Base-by-base conservation (phyloP, 2,113 vertebrate genomes). In the Lepisosteus osseus region DNA sequence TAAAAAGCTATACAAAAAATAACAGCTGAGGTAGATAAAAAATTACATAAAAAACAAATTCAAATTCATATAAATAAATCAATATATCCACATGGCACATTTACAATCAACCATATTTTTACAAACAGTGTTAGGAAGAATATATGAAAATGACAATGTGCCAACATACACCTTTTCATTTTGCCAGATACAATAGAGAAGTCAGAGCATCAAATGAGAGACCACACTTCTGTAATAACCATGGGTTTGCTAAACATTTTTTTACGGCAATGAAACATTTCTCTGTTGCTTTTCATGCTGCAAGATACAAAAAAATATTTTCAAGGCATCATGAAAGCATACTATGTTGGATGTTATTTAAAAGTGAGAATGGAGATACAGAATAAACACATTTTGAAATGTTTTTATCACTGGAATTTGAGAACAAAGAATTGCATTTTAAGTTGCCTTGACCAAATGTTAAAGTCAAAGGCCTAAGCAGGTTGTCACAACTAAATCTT, bases 21-120 rank as follows among this genome's bases (percentile, higher is more conserved):
- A 69, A 69, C 40, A 43, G 61, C 59, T 74, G 72, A 74, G 70
- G 70, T 71, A 74, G 72, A 74, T 74, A 69, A 62, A 67, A 67
- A 68, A 69, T 69, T 42, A 17, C 57, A 13, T 61, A 70, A 65
- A 55, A 69, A 65, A 43, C 55, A 55, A 68, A 74, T 63, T 54
- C 61, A 69, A 54, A 47, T 43, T 44, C 59, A 62, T 54, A 74
- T 13, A 54, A 29, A 51, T 54, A 51, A 61, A 43, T 4, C 17
- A 64, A 65, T 43, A 41, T 14, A 54, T 68, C 42, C 57, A 68
- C 57, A 69, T 74, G 67, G 67, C 59, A 69, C 67, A 62, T 42
- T 70, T 43, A 54, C 29, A 43, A 68, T 68, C 45, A 13, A 54
- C 7, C 17, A 3, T 68, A 3, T 54, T 54, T 65, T 15, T 54